Evolutionary conservation across 2,797 vertebrate species (phyloP), one percentile per base, ranked within the genome.

Genomic region (Oophaga sylvatica): DNA sequence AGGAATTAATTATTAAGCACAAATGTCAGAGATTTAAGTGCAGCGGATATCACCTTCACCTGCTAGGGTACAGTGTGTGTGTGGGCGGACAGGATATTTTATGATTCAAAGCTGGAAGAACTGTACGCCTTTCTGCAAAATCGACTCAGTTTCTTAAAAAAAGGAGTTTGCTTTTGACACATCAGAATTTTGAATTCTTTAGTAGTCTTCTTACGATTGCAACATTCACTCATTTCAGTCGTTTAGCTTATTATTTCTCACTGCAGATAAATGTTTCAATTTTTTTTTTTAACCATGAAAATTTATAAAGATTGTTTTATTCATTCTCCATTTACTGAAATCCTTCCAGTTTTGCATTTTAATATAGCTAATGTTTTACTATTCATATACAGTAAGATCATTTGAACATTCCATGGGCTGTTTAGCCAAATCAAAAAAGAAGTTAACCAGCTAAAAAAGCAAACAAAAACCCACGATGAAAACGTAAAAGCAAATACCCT

Each of bases 81-180:
- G 15, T 88, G 84, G 62, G 48, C 70, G 0, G 1, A 86, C 20
- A 60, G 5, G 88, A n/a, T 91, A 83, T 88, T 68, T 81, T 3
- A 81, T 88, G 56, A 73, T 67, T 29, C 81, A 82, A 56, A 90
- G 68, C 79, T 87, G 22, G 15, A 80, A 89, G 91, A 90, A 11
- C 12, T 77, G 10, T 56, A 2, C 67, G 0, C 57, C n/a, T 48
- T 12, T 80, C 76, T 62, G 17, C 56, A 75, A 70, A 80, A 62
- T 62, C 29, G 22, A 22, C 57, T 22, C 57, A 12, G 19, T 5
- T 10, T 80, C 16, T 16, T 56, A 57, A 29, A 76, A 77, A 77
- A 29, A 80, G 6, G 5, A 11, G 41, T 62, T 62, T 80, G 17
- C 10, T 35, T 41, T 62, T 41, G 35, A 62, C 15, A 29, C 60